phyloP scores from a whole-genome alignment of 1,140 invertebrate genomes.

The Caenorhabditis inopinata region DNA sequence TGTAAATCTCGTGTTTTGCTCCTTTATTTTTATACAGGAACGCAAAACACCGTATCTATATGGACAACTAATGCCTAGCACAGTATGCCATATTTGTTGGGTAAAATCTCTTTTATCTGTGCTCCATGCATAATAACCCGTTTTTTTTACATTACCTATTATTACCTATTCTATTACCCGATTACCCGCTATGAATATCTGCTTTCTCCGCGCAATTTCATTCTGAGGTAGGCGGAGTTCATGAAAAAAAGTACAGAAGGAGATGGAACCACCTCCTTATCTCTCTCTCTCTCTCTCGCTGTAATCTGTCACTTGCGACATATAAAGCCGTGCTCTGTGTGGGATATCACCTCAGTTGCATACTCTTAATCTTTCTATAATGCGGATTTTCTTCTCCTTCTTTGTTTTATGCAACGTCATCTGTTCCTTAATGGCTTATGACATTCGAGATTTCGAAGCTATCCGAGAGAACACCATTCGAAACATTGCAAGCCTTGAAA shows the following conservation, averaged over 20 bases:
- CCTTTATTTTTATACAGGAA: too few species aligned
- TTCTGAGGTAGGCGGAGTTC: not conserved
- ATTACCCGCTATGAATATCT: not conserved
- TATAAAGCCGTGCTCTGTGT: conserved; percentile 26
- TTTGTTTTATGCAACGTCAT: not conserved
- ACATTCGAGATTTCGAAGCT: conserved; percentile 2
- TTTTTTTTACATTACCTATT: not conserved
- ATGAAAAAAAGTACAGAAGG: not conserved
- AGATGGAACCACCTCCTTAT: not conserved
- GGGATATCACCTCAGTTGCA: conserved; percentile 10
- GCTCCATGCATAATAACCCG: too few species aligned
- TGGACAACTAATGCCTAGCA: too few species aligned
- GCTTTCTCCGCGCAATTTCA: too few species aligned
- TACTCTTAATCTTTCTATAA: not conserved
- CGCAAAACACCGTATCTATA: too few species aligned
- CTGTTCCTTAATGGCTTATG: not conserved
- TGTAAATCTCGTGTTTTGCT: too few species aligned
- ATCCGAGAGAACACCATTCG: conserved; percentile 1
- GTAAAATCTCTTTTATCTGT: not conserved
- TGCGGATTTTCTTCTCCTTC: conserved; percentile 8
- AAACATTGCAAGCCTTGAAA: not conserved
- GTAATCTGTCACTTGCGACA: conserved; percentile 11
- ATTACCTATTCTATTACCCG: not conserved
- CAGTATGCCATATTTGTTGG: too few species aligned
- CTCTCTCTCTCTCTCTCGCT: too few species aligned